phyloP scores from a whole-genome alignment of 2,888 invertebrate species.

The Xylota sylvarum region DNA sequence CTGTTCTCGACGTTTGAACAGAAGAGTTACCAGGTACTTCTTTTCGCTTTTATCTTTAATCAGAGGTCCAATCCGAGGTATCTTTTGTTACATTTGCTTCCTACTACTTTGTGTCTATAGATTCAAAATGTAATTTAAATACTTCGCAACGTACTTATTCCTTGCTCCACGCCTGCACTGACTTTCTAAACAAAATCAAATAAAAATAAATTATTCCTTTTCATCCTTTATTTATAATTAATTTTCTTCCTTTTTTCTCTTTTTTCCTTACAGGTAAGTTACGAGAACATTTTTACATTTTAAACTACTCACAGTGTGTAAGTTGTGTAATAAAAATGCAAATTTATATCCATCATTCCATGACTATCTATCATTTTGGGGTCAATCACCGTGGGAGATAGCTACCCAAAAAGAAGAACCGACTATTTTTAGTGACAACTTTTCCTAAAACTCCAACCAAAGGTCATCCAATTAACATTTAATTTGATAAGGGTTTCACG shows the following conservation, averaged over 20 bases:
- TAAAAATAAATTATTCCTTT: not conserved
- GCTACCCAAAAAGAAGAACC: not conserved
- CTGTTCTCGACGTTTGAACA: no score
- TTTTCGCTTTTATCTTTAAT: no score
- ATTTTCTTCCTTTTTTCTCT: constrained; percentile 9
- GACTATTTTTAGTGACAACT: constrained; percentile 21
- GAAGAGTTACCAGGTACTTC: no score
- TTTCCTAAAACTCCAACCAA: constrained; percentile 28
- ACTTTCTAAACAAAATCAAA: not conserved
- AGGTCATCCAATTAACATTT: constrained; percentile 64
- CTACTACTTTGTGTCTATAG: no score
- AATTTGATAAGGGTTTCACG: constrained; percentile 48
- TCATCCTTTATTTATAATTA: not conserved
- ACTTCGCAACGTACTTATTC: no score
- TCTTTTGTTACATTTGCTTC: no score
- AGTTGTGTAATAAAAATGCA: constrained; percentile 41
- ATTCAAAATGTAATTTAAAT: no score
- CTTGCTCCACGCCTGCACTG: no score
- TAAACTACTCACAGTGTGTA: constrained; percentile 7
- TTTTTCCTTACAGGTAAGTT: constrained; percentile 70
- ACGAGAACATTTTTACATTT: not conserved
- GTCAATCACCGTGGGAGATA: constrained; percentile 36
- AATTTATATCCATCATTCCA: constrained; percentile 12
- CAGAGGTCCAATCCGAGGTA: no score
- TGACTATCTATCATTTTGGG: constrained; percentile 43